Evolutionary conservation across 2,113 vertebrate species (phyloP).

Genomic region (Thalassarche chlororhynchos): DNA sequence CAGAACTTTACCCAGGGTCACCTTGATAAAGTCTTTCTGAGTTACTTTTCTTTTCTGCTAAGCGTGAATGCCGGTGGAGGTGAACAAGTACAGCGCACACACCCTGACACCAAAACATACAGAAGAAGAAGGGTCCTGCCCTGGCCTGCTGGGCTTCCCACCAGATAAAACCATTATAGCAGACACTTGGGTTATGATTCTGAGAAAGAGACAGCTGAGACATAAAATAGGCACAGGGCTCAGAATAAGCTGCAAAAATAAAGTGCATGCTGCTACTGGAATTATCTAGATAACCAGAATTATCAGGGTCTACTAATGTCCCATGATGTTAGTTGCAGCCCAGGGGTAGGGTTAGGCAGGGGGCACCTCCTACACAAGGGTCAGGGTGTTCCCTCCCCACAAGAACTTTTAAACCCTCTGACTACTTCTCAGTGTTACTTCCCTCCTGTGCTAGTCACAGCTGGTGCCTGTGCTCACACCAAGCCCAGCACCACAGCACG

Average conservation of each 20-base stretch:
- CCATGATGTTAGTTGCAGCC: neutral
- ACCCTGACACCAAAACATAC: neutral
- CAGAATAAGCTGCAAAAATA: neutral
- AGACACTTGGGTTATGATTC: neutral
- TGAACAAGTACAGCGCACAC: neutral
- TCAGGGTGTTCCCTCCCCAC: neutral
- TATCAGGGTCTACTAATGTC: neutral
- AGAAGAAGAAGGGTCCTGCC: neutral
- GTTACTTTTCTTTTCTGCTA: neutral
- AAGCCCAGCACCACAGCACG: neutral
- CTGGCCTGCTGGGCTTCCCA: neutral
- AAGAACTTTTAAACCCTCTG: neutral
- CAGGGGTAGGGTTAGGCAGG: neutral
- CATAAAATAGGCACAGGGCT: neutral
- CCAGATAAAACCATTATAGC: neutral
- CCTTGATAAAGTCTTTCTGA: neutral
- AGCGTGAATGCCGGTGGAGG: neutral
- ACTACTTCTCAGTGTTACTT: neutral
- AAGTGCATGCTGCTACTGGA: neutral
- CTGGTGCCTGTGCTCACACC: neutral
- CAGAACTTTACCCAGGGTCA: neutral
- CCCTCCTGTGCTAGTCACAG: neutral
- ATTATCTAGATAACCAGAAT: neutral
- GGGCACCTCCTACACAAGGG: neutral
- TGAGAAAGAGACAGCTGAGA: neutral